phyloP scores from a whole-genome alignment of 1,140 invertebrate genomes.

The Pentalonia nigronervosa region DNA sequence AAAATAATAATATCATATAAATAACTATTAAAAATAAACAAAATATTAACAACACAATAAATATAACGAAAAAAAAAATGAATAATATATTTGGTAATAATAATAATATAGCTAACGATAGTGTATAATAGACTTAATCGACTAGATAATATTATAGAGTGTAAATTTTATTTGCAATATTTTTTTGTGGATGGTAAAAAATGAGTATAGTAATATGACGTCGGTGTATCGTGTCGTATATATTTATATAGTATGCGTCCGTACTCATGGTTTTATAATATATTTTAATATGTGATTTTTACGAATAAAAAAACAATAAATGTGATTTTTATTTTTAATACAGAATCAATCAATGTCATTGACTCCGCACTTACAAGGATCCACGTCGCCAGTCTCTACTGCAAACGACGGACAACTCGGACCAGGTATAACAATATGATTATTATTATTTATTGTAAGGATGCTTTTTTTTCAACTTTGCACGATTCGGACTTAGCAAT shows the following conservation, averaged over 20 bases:
- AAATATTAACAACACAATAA: too few species aligned
- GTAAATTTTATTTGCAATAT: background rate
- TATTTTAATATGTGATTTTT: background rate
- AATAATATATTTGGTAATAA: too few species aligned
- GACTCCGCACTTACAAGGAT: conserved; percentile 40
- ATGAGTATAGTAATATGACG: background rate
- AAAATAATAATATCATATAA: too few species aligned
- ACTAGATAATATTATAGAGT: too few species aligned
- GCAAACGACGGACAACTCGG: background rate
- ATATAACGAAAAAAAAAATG: too few species aligned
- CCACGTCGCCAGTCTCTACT: conserved; percentile 38
- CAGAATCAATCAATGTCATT: conserved; percentile 53
- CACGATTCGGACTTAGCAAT: background rate
- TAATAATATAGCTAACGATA: too few species aligned
- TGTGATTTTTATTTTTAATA: background rate
- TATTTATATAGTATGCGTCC: background rate
- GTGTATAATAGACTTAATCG: too few species aligned
- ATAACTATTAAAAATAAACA: too few species aligned
- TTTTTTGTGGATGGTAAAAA: background rate
- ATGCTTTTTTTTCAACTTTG: background rate
- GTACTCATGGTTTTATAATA: background rate
- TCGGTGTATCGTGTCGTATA: background rate
- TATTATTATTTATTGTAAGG: background rate
- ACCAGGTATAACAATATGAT: conserved; percentile 22
- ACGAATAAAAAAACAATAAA: background rate